Base-by-base conservation (phyloP, 2,113 vertebrate genomes). In the Thunnus maccoyii region DNA sequence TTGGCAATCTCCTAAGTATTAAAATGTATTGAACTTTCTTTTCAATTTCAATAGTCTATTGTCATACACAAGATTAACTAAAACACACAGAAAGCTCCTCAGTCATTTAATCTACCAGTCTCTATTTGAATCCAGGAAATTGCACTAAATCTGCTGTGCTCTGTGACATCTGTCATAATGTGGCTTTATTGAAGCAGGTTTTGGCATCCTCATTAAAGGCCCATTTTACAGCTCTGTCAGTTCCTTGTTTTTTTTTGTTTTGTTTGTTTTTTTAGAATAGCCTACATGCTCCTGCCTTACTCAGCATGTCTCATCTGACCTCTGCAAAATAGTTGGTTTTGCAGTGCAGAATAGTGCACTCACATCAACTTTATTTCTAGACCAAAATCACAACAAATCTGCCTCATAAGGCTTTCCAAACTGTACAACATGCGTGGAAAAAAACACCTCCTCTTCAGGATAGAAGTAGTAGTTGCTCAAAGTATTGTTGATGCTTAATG, bases 301-400 rank as follows among this genome's bases (percentile, higher is more conserved):
- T 74, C 72, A 63, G 61, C 70, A 13, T 76, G 75, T 69, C 54
- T 69, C 55, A 8, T 72, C 74, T 76, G 85, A 86, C 83, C 78
- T 84, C 72, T 82, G 78, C 63, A 74, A 0, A 41, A 46, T 47
- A 9, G 20, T 56, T 75, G 17, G 2, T 47, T 47, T 54, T 30
- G 44, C 5, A n/a, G n/a, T n/a, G 11, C 50, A 64, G 16, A 27
- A 36, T 50, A 41, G 36, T 41, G 36, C 36, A 41, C 9, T 41
- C 36, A 41, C 7, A 9, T 72, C 15, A 46, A 27, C 16, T 48
- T 41, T 41, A 41, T 41, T 41, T 41, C 36, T 9, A 9, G 36
- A 9, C 7, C 44, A 17, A 32, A 30, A 20, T 48, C 6, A 41
- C 36, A 41, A 15, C 25, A n/a, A 48, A 60, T 48, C 14, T 36